Evolutionary conservation across 2,888 invertebrate genomes (phyloP), one percentile per base, ranked within the genome.

Genomic region (Hyles lineata): DNA sequence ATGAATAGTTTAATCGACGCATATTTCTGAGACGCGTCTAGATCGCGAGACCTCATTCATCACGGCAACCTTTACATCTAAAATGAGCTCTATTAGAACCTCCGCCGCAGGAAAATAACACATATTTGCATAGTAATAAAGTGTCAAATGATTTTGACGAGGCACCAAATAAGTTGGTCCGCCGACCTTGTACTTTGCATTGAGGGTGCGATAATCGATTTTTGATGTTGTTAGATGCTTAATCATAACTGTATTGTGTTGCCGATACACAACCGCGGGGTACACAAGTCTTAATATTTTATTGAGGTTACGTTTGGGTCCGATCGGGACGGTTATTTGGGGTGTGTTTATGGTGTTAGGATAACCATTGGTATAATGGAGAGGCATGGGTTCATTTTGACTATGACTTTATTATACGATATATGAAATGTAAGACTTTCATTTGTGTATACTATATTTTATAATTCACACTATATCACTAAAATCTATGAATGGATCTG

Each of bases 141-240:
- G 72, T 63, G 63, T 32, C 29, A 63, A 23, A 72, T 67, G 58
- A 19, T 50, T 55, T 70, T 32, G 21, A 6, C 32, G 19, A 5
- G 17, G 4, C 32, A 21, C n/a, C 35, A 35, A 50, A 63, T 21
- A 29, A 35, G 32, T 58, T 70, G 52, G 23, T 55, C 62, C 8
- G 62, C 21, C 70, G 72, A 52, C 72, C 70, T 72, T 72, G 72
- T 61, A 29, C 61, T 61, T 29, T 29, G 29, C 29, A n/a, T 21
- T 52, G 60, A 60, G 61, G 50, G 72, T 69, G 32, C 72, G 72
- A 72, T 72, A 69, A 72, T 72, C 70, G 72, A 72, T 72, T 70
- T 72, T 70, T 70, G 61, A 72, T 72, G 72, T 72, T 60, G 63
- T 72, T 72, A 67, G 25, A 67, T 72, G 62, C 32, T 67, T 72